Percentiles rank a stretch among this genome's conserved stretches.
phyloP scores from a whole-genome alignment of 2,888 invertebrate genomes.

The Dicranocentrus wangi region DNA sequence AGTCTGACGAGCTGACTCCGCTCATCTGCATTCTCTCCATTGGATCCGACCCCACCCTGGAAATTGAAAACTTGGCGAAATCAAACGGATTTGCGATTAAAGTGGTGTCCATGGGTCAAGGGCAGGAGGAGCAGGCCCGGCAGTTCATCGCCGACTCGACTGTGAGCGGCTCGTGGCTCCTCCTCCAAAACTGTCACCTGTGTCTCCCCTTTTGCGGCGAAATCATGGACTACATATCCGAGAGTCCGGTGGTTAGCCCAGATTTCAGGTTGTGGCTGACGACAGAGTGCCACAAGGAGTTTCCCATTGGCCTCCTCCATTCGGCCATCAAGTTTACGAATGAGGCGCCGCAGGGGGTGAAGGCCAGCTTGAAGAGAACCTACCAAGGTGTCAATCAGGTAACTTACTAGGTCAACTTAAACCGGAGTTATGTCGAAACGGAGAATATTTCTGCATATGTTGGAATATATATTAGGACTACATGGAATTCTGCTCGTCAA shows the following conservation, averaged over 20 bases:
- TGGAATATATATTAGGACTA: slow-evolving; percentile 83
- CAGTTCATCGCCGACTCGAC: slow-evolving; percentile 87
- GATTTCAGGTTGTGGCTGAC: slow-evolving; percentile 94
- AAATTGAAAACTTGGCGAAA: slow-evolving; percentile 90
- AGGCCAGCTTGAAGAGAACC: slow-evolving; percentile 94
- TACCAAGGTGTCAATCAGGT: slow-evolving; percentile 88
- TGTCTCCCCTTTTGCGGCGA: slow-evolving; percentile 95
- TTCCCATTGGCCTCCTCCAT: slow-evolving; percentile 89
- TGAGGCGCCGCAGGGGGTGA: slow-evolving; percentile 96
- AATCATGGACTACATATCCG: slow-evolving; percentile 90
- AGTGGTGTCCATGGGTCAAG: slow-evolving; percentile 96
- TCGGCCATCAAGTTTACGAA: slow-evolving; percentile 98
- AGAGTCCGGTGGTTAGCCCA: slow-evolving; percentile 87
- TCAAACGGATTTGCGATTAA: slow-evolving; percentile 79
- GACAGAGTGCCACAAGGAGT: slow-evolving; percentile 93
- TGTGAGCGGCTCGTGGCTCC: slow-evolving; percentile 90
- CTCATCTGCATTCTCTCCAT: slow-evolving; percentile 94
- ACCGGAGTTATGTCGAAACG: no score
- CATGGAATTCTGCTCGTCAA: slow-evolving; percentile 90
- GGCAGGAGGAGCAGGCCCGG: slow-evolving; percentile 91
- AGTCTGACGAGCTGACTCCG: slow-evolving; percentile 91
- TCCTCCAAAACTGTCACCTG: slow-evolving; percentile 96
- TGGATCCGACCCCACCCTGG: slow-evolving; percentile 97
- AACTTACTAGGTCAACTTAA: no score
- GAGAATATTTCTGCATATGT: no score